These are phyloP conservation scores for Sardina pilchardus DNA, from an alignment of 2,113 vertebrate species.

Conservation along the genomic window DNA sequence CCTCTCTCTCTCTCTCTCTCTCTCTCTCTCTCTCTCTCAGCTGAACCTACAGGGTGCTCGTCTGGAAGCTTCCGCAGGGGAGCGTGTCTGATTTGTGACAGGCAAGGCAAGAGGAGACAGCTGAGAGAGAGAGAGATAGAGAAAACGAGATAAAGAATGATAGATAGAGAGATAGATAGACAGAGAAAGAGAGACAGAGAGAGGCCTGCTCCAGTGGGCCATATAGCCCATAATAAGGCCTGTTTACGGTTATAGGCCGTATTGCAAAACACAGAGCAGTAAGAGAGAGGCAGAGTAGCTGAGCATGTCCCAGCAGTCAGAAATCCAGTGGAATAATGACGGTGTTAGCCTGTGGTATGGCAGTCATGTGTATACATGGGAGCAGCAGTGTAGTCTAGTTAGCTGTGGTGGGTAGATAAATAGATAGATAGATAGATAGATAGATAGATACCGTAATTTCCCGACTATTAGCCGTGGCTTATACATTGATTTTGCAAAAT, in stretches of 20 bases:
- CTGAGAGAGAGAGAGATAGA: background rate
- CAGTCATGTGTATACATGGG: background rate
- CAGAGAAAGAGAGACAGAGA: background rate
- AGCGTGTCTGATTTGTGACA: conserved; percentile 3
- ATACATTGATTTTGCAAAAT: no score
- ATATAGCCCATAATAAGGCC: conserved; percentile 14
- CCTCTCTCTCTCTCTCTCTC: background rate
- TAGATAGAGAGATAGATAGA: background rate
- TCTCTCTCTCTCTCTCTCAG: background rate
- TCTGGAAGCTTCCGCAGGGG: background rate
- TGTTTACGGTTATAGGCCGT: background rate
- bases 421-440: no score
- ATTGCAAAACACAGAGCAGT: conserved; percentile 4
- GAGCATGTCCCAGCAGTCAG: background rate
- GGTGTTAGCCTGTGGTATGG: background rate
- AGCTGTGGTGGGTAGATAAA: no score
- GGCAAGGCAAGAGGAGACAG: background rate
- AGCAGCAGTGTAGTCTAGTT: no score
- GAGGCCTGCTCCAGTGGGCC: background rate
- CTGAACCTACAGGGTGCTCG: background rate
- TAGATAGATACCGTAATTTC: no score
- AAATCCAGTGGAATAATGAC: background rate
- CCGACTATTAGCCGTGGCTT: no score
- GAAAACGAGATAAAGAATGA: background rate
- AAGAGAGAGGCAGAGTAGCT: background rate